A percentile compares a stretch with the other conserved stretches of the same genome.
Evolutionary conservation across 2,888 invertebrate species (phyloP).

Genomic region (Panopea generosa): DNA sequence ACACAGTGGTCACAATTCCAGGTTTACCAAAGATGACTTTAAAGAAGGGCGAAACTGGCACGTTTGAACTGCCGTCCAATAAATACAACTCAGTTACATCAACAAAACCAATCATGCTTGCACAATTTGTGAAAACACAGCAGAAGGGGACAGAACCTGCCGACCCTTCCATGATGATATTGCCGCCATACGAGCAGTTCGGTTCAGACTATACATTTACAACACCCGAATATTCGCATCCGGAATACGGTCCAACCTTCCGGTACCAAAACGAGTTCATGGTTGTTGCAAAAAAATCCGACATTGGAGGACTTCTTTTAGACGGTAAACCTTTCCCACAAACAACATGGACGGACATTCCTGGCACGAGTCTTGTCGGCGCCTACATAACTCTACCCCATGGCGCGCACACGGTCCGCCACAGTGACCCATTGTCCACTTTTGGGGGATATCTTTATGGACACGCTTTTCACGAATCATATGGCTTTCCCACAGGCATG

Average conservation of each 20-base stretch:
- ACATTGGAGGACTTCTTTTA: slow-evolving; percentile 58
- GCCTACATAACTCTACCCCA: slow-evolving; percentile 58
- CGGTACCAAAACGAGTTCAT: slow-evolving; percentile 57
- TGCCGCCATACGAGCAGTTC: slow-evolving; percentile 74
- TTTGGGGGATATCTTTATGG: slow-evolving; percentile 77
- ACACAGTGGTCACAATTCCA: slow-evolving; percentile 53
- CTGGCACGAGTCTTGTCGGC: slow-evolving; percentile 59
- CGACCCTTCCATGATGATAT: slow-evolving; percentile 77
- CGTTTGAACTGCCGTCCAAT: slow-evolving; percentile 49
- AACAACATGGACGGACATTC: slow-evolving; percentile 60
- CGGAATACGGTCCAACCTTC: slow-evolving; percentile 40
- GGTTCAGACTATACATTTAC: slow-evolving; percentile 70
- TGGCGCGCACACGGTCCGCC: slow-evolving; percentile 68
- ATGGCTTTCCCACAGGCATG: slow-evolving; percentile 73
- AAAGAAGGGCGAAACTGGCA: slow-evolving; percentile 43
- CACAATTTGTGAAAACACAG: slow-evolving; percentile 71
- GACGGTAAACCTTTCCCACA: slow-evolving; percentile 66
- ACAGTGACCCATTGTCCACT: slow-evolving; percentile 65
- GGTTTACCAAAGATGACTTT: slow-evolving; percentile 51
- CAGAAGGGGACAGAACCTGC: slow-evolving; percentile 57
- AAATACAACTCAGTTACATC: slow-evolving; percentile 54
- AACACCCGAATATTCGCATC: slow-evolving; percentile 68
- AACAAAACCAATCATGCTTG: slow-evolving; percentile 59
- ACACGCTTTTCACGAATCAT: slow-evolving; percentile 72
- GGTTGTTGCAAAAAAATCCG: slow-evolving; percentile 58